Conservation (phyloP, 2,797 vertebrate genomes). For the Xenops minutus region DNA sequence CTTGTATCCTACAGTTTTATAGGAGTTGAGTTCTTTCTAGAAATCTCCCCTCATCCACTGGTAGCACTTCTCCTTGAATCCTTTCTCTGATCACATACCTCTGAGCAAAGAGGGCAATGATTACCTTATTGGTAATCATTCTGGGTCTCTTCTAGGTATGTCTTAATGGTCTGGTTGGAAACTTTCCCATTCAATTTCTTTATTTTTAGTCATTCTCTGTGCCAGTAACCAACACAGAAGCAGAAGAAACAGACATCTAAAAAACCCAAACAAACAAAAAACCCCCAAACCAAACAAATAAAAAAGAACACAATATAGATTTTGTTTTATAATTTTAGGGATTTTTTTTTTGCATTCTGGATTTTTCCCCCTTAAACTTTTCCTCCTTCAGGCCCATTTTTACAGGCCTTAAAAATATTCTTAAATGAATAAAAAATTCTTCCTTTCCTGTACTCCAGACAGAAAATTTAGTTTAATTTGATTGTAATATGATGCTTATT, state of each 20-base stretch:
- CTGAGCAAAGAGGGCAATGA: neutral
- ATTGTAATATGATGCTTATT: neutral
- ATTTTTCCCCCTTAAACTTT: neutral
- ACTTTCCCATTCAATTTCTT: neutral
- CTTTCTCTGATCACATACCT: neutral
- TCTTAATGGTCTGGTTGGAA: neutral
- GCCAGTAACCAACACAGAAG: neutral
- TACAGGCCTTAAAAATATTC: neutral
- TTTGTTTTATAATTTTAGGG: neutral
- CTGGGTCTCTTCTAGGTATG: neutral
- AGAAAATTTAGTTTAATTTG: neutral
- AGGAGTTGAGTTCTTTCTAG: neutral
- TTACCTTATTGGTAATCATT: too few species aligned
- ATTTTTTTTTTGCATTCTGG: neutral
- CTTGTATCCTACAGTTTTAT: neutral
- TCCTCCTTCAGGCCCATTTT: neutral
- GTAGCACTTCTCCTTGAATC: neutral
- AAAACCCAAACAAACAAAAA: accelerated
- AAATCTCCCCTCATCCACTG: neutral
- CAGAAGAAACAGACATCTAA: accelerated
- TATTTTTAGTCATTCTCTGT: neutral
- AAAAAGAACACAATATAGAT: neutral
- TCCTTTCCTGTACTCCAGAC: accelerated
- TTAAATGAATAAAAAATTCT: neutral
- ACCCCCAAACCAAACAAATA: too few species aligned